Evolutionary conservation across 1,140 invertebrate genomes (phyloP), one percentile per base, ranked within the genome.

Genomic region (Neoseiulus cucumeris): DNA sequence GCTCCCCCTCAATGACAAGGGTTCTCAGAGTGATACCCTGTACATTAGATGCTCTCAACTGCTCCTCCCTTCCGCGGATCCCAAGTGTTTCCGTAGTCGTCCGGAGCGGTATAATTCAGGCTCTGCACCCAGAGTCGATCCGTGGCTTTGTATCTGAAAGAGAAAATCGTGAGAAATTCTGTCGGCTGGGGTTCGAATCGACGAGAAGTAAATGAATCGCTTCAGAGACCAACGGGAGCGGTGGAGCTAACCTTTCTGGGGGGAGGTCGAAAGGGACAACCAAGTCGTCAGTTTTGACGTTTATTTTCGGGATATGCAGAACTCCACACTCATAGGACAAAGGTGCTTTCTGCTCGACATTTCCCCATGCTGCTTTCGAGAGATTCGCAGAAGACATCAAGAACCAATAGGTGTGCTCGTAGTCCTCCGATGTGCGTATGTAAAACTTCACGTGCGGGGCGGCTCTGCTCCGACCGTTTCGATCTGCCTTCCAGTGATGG

Each of bases 361-460:
- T 79, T 66, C 92, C 92, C 92, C 92, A 97, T 0, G 92, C 92
- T 18, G 91, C 89, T 79, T 94, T 95, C 14, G 91, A 95, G 7
- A 96, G 75, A 78, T 97, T 97, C 0, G 87, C 89, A 70, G 77
- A 79, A 0, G 91, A 93, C 0, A 95, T 76, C 0, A 91, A 76
- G 73, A 90, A 92, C 83, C 86, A 89, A 68, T 82, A 83, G 68
- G 82, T 79, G 73, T 80, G 76, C 59, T 77, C 77, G 47, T 76
- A 72, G 76, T 80, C 85, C 67, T 78, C 83, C 0, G 87, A 87
- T 1, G 87, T 73, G 44, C 91, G 80, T 0, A 82, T 81, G 74
- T 96, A 98, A 0, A 84, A 84, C 76, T 97, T 97, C 51, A 96
- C 91, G 72, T 97, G 93, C 5, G 93, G 93, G 81, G 91, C 87